Conservation (phyloP, 92 coral and sea anemone genomes). For the Zoanthus solanderi region DNA sequence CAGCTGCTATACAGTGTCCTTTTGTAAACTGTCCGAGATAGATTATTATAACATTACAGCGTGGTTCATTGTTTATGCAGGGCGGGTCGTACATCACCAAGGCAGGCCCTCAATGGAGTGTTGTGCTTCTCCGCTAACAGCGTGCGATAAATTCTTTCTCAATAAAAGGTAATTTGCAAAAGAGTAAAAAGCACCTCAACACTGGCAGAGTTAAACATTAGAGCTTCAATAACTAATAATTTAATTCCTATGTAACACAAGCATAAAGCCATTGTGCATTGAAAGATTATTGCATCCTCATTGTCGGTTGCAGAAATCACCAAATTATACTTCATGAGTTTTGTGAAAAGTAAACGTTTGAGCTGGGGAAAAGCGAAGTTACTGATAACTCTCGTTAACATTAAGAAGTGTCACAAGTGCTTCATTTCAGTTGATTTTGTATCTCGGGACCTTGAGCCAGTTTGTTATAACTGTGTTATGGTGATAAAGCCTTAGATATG, state of each 20-base stretch:
- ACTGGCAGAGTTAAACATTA: neutral
- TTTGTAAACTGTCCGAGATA: constrained; percentile 23
- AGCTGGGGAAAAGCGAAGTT: no score
- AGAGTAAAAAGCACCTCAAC: neutral
- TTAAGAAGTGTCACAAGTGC: no score
- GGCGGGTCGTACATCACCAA: constrained; percentile 70
- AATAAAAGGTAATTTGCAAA: constrained; percentile 44
- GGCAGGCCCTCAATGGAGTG: constrained; percentile 78
- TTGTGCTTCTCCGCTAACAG: constrained; percentile 66
- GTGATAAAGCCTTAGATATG: no score
- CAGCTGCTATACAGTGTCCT: neutral
- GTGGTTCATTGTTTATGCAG: constrained; percentile 76
- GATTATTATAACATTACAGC: constrained; percentile 47
- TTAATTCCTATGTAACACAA: neutral
- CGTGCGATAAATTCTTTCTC: constrained; percentile 40
- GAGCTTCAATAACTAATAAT: neutral
- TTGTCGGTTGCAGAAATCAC: neutral
- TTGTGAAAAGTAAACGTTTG: neutral
- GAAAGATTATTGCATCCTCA: neutral
- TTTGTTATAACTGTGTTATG: no score
- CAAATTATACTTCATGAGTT: neutral
- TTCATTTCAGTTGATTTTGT: no score
- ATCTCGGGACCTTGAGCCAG: no score
- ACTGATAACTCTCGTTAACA: no score
- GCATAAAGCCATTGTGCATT: neutral